Percentiles rank a stretch among this genome's conserved stretches.
phyloP scores from a whole-genome alignment of 2,888 invertebrate genomes.

The Thymelicus sylvestris region DNA sequence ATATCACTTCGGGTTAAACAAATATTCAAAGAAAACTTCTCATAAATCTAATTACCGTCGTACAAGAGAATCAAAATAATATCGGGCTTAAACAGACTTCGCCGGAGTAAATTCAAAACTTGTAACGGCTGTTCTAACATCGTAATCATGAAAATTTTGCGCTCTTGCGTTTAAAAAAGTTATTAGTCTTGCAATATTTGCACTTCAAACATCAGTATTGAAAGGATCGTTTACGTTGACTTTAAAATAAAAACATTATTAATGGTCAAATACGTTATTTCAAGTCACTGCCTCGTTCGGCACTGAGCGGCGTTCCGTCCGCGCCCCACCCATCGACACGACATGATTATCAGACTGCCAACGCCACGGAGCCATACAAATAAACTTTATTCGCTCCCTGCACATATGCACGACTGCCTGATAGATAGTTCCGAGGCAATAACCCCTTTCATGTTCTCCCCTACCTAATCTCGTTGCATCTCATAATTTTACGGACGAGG shows the following conservation, averaged over 20 bases:
- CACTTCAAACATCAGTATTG: conserved; percentile 25
- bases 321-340: conserved; percentile 76
- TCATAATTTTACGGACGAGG: conserved; percentile 79
- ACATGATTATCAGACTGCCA: conserved; percentile 76
- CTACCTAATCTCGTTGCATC: conserved; percentile 72
- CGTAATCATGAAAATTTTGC: conserved; percentile 52
- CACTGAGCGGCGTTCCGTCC: conserved; percentile 65
- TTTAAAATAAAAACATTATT: conserved; percentile 29
- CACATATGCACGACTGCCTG: conserved; percentile 70
- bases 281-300: conserved; percentile 62
- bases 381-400: conserved; percentile 82
- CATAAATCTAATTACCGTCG: conserved; percentile 68
- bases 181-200: conserved; percentile 18
- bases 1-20: background rate
- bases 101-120: conserved; percentile 72
- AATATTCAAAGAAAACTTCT: conserved; percentile 14
- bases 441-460: conserved; percentile 79
- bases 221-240: conserved; percentile 20
- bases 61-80: conserved; percentile 77
- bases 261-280: conserved; percentile 48
- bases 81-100: conserved; percentile 71
- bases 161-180: conserved; percentile 32
- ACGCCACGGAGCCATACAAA: conserved; percentile 72
- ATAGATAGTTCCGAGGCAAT: conserved; percentile 77
- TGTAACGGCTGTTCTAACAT: conserved; percentile 77